Evolutionary conservation across 2,888 invertebrate species (phyloP), one percentile per base, ranked within the genome.

Genomic region (Drosophila anomalata): DNA sequence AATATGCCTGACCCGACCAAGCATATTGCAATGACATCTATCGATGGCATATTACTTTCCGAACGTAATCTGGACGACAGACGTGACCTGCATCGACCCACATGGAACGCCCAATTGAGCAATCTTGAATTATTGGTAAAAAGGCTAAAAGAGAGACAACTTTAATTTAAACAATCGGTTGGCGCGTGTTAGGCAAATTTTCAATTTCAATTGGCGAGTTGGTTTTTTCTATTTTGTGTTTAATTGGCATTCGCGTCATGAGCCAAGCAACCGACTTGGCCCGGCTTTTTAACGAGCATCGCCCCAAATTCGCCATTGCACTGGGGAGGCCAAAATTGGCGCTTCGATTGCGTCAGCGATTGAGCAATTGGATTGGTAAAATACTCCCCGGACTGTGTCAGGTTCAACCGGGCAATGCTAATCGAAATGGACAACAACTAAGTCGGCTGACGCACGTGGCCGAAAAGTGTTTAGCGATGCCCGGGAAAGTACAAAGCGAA

Each of bases 351-450:
- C 81, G 81, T 81, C 81, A 81, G 76, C 70, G 52, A 80, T 81
- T 81, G 84, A 76, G 86, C 80, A 86, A 86, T 86, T 81, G 86
- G 68, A 83, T 86, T 81, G 86, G 68, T 75, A 75, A 83, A 86
- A 70, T 59, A 74, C 62, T 69, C 78, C 83, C 68, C 46, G 12
- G 80, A 86, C 81, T 86, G 52, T 82, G 82, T 82, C 82, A 82
- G 82, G 82, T 82, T 82, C 82, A 82, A 80, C 79, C 72, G 68
- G 29, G 46, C 36, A 65, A 65, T 63, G 54, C 24, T 66, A 65
- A 65, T 54, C 36, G 65, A 20, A 65, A 31, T 44, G 65, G 65
- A 66, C 58, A 59, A 12, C 58, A 41, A 41, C 39, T 7, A 44
- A 22, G 58, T 33, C 56, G 60, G 44, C 73, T 78, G 74, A 78